Conservation (phyloP, 2,797 vertebrate genomes). For the Nannoperca australis region DNA sequence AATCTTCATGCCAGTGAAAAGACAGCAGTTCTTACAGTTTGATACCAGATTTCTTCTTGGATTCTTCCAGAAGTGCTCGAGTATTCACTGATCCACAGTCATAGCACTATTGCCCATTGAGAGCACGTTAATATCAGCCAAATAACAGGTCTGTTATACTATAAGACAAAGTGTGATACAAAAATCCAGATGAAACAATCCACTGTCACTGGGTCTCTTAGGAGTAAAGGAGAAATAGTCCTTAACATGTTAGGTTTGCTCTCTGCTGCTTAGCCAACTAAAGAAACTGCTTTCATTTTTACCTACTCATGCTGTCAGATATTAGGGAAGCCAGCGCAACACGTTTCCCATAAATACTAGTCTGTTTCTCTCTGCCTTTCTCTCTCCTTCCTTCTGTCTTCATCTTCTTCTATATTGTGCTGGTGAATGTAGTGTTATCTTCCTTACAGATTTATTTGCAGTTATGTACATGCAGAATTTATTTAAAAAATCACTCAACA, state of each 20-base stretch:
- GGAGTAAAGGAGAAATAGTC: slow-evolving; percentile 10
- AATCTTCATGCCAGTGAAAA: not conserved
- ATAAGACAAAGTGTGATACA: not conserved
- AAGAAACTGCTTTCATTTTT: slow-evolving; percentile 29
- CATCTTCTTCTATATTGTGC: not conserved
- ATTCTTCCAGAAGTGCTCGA: not conserved
- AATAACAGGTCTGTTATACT: not conserved
- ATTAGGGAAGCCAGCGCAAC: not conserved
- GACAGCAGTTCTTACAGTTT: not conserved
- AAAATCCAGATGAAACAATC: not conserved
- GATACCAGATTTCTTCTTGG: not conserved
- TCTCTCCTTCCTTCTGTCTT: not conserved
- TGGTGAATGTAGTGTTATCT: not conserved
- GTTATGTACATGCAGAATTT: not conserved
- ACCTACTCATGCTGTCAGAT: slow-evolving; percentile 7
- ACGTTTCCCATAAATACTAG: not conserved
- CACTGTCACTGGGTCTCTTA: slow-evolving; percentile 2
- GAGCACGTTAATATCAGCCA: not conserved
- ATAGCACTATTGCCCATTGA: not conserved
- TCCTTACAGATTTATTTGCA: slow-evolving; percentile 9
- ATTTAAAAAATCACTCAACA: not conserved
- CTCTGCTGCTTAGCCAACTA: slow-evolving; percentile 8
- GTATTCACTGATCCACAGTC: slow-evolving; percentile 19
- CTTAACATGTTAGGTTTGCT: slow-evolving; percentile 15
- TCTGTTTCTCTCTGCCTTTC: slow-evolving; percentile 2